Percentiles rank a stretch among this genome's conserved stretches.
Evolutionary conservation across 2,888 invertebrate genomes (phyloP).

Genomic region (Ypsolopha sequella): DNA sequence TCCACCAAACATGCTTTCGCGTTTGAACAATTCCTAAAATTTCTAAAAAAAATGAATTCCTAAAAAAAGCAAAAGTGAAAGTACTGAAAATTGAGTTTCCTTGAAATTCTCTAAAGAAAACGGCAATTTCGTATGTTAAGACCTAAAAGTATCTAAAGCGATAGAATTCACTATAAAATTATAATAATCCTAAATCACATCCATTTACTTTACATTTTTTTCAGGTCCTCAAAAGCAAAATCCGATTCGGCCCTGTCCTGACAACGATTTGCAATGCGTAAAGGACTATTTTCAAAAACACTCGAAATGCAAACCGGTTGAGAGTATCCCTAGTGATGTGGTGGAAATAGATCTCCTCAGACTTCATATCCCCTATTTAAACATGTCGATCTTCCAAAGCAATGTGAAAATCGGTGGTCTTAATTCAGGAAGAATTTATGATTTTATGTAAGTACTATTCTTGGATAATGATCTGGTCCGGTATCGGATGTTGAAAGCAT

Average conservation of each 20-base stretch:
- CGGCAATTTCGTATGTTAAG: no score
- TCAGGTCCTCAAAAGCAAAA: neutral
- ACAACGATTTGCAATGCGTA: neutral
- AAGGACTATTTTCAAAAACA: neutral
- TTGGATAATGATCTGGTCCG: no score
- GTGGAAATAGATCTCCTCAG: neutral
- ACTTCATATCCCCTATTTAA: neutral
- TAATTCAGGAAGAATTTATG: neutral
- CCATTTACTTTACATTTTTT: neutral
- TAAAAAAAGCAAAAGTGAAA: no score
- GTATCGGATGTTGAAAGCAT: no score
- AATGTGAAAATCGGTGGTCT: neutral
- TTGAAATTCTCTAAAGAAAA: no score
- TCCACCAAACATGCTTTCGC: no score
- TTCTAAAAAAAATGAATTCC: no score
- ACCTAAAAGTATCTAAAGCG: no score
- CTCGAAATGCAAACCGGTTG: neutral
- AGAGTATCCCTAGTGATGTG: neutral
- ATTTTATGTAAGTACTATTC: conserved; percentile 3
- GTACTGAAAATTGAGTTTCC: no score
- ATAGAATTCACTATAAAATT: no score
- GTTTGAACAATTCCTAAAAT: no score
- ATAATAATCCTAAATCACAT: no score
- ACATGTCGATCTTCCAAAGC: neutral
- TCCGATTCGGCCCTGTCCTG: neutral